These are phyloP conservation scores for Phrynocephalus versicolor DNA, from an alignment of 2,113 vertebrate species.

Conservation along the genomic window DNA sequence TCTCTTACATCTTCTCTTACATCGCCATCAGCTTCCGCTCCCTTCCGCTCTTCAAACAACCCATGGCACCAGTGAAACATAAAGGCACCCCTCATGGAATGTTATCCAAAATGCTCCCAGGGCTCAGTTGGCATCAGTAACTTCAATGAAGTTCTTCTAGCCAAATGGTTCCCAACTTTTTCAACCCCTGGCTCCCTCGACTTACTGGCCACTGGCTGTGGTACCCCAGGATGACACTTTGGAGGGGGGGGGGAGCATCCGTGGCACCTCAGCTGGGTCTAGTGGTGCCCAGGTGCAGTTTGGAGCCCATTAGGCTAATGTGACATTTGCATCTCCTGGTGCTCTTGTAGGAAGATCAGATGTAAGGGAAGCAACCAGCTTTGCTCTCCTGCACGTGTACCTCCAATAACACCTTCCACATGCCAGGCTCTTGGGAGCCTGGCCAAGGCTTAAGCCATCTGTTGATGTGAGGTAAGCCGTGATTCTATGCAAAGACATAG, in stretches of 20 bases:
- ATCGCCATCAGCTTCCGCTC: background rate
- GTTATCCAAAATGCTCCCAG: too few species aligned
- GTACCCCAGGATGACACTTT: too few species aligned
- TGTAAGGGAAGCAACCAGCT: slow-evolving; percentile 32
- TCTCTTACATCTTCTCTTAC: too few species aligned
- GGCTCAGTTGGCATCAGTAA: rapidly evolving
- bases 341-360: background rate
- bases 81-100: background rate
- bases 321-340: background rate
- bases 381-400: background rate
- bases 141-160: background rate
- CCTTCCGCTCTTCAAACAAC: too few species aligned
- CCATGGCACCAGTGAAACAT: background rate
- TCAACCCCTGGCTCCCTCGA: too few species aligned
- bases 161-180: too few species aligned
- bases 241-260: too few species aligned
- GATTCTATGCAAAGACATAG: background rate
- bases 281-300: too few species aligned
- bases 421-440: background rate
- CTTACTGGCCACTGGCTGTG: too few species aligned
- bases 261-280: too few species aligned
- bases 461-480: slow-evolving; percentile 25
- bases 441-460: slow-evolving; percentile 31
- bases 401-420: rapidly evolving
- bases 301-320: background rate